Evolutionary conservation across 2,888 invertebrate genomes (phyloP).

Genomic region (Drosophila glabriapex): DNA sequence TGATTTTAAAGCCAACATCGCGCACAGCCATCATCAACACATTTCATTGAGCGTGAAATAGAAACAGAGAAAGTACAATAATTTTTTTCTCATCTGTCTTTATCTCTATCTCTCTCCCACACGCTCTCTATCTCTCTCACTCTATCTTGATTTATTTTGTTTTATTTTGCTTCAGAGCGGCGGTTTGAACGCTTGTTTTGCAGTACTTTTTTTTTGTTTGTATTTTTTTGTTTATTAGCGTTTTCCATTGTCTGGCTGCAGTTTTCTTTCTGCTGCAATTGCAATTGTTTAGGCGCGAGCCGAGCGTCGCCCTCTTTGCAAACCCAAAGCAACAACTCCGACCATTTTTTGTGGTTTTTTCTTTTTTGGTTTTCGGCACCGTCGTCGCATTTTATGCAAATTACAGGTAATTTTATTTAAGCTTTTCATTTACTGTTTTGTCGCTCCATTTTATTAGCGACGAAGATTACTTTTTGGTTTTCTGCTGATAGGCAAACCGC

Average conservation of each 20-base stretch:
- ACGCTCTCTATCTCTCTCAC: constrained; percentile 5
- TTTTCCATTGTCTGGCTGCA: constrained; percentile 74
- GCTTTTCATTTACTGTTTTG: constrained; percentile 75
- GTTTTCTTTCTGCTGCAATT: constrained; percentile 66
- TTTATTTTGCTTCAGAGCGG: constrained; percentile 49
- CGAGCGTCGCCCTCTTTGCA: constrained; percentile 54
- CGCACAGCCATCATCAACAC: constrained; percentile 75
- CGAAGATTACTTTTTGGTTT: constrained; percentile 41
- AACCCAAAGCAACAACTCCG: constrained; percentile 23
- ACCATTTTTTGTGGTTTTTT: constrained; percentile 56
- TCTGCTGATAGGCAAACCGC: constrained; percentile 61
- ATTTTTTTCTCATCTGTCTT: constrained; percentile 32
- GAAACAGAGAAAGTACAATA: constrained; percentile 83
- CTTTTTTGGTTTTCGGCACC: constrained; percentile 33
- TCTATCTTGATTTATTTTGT: constrained; percentile 35
- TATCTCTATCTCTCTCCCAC: constrained; percentile 10
- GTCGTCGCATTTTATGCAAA: constrained; percentile 69
- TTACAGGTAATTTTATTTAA: constrained; percentile 69
- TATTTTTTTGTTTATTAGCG: constrained; percentile 50
- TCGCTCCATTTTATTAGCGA: constrained; percentile 68
- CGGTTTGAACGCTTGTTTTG: constrained; percentile 34
- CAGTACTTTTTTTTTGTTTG: constrained; percentile 18
- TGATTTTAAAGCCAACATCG: constrained; percentile 39
- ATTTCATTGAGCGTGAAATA: constrained; percentile 84
- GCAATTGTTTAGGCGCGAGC: constrained; percentile 54